These are phyloP conservation scores for Mungos mungo DNA, from an alignment of 2,113 vertebrate genomes.

Conservation along the genomic window DNA sequence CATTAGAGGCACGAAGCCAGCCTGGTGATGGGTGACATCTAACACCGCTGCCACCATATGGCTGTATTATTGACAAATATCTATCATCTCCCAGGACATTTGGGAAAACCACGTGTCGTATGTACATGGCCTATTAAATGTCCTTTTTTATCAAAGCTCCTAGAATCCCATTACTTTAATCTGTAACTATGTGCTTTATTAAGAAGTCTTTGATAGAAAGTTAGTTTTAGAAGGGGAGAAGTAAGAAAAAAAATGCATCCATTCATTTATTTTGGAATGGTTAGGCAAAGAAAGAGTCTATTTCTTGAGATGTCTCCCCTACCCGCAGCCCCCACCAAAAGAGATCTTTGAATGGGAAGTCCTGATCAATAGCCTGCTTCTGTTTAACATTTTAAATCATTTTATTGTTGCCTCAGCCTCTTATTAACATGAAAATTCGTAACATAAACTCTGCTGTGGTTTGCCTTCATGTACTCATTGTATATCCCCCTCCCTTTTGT, in stretches of 20 bases:
- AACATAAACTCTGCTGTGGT: constrained; percentile 37
- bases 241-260: background rate
- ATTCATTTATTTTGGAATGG: background rate
- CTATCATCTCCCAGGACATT: background rate
- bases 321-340: background rate
- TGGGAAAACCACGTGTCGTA: background rate
- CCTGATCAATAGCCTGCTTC: background rate
- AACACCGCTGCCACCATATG: background rate
- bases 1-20: background rate
- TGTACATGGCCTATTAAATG: background rate
- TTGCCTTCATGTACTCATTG: constrained; percentile 67
- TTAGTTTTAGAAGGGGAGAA: background rate
- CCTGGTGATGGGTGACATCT: background rate
- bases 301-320: background rate
- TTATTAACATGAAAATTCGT: constrained; percentile 30
- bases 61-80: background rate
- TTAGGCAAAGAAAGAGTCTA: background rate
- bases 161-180: background rate
- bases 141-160: background rate
- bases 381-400: background rate
- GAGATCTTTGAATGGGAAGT: background rate
- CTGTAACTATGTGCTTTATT: background rate
- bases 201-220: constrained; percentile 1
- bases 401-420: background rate
- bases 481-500: constrained; percentile 73